Conservation (phyloP, 2,888 invertebrate genomes). For the Agonopterix heracliana region DNA sequence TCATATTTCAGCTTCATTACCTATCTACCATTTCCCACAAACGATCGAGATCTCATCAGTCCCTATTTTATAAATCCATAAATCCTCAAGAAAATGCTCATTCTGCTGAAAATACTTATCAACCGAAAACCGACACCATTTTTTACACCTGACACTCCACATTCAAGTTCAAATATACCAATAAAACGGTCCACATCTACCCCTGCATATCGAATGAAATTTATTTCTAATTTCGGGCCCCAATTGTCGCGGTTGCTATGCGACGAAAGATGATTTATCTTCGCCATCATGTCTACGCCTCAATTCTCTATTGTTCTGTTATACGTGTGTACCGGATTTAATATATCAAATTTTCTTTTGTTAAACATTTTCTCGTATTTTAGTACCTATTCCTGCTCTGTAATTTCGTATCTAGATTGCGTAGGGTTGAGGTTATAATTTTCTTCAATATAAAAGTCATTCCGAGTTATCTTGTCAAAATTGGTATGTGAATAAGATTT, state of each 20-base stretch:
- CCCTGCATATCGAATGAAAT: conserved; percentile 41
- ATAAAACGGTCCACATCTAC: conserved; percentile 23
- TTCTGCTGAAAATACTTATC: conserved; percentile 22
- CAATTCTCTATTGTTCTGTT: conserved; percentile 18
- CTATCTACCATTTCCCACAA: too few relatives aligned
- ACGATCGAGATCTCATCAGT: too few relatives aligned
- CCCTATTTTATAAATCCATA: too few relatives aligned
- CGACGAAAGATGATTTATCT: conserved; percentile 41
- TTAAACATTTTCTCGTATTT: conserved; percentile 2
- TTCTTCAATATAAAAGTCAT: too few relatives aligned
- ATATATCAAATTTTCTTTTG: conserved; percentile 27
- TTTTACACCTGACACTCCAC: conserved; percentile 47
- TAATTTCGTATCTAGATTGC: too few relatives aligned
- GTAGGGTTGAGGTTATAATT: too few relatives aligned
- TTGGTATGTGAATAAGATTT: too few relatives aligned
- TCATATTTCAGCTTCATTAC: too few relatives aligned
- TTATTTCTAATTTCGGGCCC: conserved; percentile 49
- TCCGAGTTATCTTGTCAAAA: too few relatives aligned
- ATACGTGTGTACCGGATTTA: conserved; percentile 20
- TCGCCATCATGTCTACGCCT: conserved; percentile 20
- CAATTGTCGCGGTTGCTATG: conserved; percentile 40
- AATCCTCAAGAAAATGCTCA: conserved; percentile 2
- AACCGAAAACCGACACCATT: conserved; percentile 37
- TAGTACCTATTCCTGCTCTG: not conserved
- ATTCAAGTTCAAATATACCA: conserved; percentile 37